Conservation (phyloP, 1,140 invertebrate species). For the Belonocnema kinseyi region DNA sequence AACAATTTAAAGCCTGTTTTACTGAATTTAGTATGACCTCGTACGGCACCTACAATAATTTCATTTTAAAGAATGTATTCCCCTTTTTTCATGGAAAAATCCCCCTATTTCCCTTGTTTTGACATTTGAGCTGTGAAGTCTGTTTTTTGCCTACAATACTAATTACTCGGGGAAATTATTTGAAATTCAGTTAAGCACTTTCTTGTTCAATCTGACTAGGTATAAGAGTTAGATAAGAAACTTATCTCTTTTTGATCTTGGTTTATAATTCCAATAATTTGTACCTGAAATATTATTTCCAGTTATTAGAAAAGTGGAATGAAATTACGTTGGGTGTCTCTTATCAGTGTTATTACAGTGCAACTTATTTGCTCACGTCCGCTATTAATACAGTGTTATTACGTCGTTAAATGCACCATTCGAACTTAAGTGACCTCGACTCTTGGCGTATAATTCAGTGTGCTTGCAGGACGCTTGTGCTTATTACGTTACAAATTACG, state of each 20-base stretch:
- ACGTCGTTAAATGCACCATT: conserved; percentile 29
- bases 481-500: conserved; percentile 15
- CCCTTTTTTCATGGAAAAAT: too few relatives aligned
- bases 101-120: too few relatives aligned
- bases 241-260: background rate
- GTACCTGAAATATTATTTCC: background rate
- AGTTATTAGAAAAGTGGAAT: conserved; percentile 12
- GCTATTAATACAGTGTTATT: conserved; percentile 26
- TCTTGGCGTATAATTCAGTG: conserved; percentile 24
- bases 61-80: too few relatives aligned
- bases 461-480: conserved; percentile 3
- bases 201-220: too few relatives aligned
- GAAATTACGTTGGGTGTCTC: conserved; percentile 7
- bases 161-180: too few relatives aligned
- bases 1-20: too few relatives aligned
- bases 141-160: too few relatives aligned
- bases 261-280: conserved; percentile 17
- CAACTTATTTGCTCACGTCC: conserved; percentile 27
- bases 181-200: too few relatives aligned
- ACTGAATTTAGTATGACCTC: too few relatives aligned
- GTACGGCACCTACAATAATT: too few relatives aligned
- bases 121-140: too few relatives aligned
- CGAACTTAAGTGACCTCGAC: conserved; percentile 17
- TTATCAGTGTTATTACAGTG: conserved; percentile 27
- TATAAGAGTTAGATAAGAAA: background rate